These are phyloP conservation scores for Sorex maritimensis DNA, from an alignment of 2,797 vertebrate species.

Conservation along the genomic window DNA sequence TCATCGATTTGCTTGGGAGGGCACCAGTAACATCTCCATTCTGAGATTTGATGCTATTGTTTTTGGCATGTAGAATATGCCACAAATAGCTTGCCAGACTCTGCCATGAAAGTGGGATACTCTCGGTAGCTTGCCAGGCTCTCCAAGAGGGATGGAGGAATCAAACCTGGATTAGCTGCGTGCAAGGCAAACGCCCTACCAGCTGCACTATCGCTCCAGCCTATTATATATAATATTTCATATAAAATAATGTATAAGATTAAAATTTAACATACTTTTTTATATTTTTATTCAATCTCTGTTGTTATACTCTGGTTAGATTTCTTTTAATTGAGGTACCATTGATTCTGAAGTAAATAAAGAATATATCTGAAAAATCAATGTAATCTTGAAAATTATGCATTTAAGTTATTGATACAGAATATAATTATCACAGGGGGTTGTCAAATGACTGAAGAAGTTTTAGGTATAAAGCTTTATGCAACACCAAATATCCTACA, in stretches of 20 bases:
- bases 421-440: neutral
- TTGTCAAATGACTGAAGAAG: neutral
- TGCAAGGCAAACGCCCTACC: too few species aligned
- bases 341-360: slow-evolving; percentile 14
- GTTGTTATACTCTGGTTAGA: neutral
- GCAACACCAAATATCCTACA: neutral
- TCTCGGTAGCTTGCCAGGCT: too few species aligned
- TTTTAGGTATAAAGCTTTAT: neutral
- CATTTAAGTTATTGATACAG: slow-evolving; percentile 58
- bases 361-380: slow-evolving; percentile 39
- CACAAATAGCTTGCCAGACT: too few species aligned
- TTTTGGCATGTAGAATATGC: too few species aligned
- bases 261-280: neutral
- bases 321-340: neutral
- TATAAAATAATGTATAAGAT: slow-evolving; percentile 38
- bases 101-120: too few species aligned
- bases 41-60: too few species aligned
- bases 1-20: too few species aligned
- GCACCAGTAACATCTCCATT: too few species aligned
- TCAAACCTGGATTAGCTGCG: too few species aligned
- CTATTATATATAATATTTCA: slow-evolving; percentile 2
- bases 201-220: too few species aligned
- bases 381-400: slow-evolving; percentile 24
- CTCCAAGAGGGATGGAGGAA: too few species aligned
- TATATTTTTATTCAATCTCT: neutral